A percentile compares a stretch with the other conserved stretches of the same genome.
phyloP scores from a whole-genome alignment of 1,140 invertebrate genomes.

The Sarcophaga peregrina region DNA sequence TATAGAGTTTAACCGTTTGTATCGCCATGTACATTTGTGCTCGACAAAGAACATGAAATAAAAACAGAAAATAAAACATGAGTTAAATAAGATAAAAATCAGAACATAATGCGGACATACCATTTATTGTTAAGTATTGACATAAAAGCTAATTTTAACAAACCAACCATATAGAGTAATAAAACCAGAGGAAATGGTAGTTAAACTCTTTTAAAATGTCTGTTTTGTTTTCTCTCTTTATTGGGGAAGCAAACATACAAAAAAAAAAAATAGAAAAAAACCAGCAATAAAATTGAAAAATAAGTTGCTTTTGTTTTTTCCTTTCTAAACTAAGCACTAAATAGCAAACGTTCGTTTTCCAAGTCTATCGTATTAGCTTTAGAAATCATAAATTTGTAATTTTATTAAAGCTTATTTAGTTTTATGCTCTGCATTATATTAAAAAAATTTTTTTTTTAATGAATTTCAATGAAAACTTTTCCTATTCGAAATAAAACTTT shows the following conservation, averaged over 20 bases:
- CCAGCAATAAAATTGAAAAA: neutral
- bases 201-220: neutral
- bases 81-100: slow-evolving; percentile 13
- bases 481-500: neutral
- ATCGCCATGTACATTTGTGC: too few relatives aligned
- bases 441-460: neutral
- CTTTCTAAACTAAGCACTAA: neutral
- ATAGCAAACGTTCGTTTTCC: neutral
- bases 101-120: slow-evolving; percentile 36
- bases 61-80: neutral
- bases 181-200: slow-evolving; percentile 3
- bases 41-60: too few relatives aligned
- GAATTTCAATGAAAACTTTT: neutral
- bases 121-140: slow-evolving; percentile 31
- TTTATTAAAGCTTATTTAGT: neutral
- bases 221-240: too few relatives aligned
- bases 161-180: neutral
- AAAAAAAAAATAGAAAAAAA: too few relatives aligned
- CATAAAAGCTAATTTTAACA: slow-evolving; percentile 24
- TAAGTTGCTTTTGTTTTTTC: neutral
- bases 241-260: too few relatives aligned
- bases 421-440: neutral
- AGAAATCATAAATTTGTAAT: neutral
- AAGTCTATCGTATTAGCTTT: neutral
- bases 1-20: too few relatives aligned